These are phyloP conservation scores for Cerceris ruficornis DNA, from an alignment of 2,888 invertebrate genomes.

Conservation along the genomic window DNA sequence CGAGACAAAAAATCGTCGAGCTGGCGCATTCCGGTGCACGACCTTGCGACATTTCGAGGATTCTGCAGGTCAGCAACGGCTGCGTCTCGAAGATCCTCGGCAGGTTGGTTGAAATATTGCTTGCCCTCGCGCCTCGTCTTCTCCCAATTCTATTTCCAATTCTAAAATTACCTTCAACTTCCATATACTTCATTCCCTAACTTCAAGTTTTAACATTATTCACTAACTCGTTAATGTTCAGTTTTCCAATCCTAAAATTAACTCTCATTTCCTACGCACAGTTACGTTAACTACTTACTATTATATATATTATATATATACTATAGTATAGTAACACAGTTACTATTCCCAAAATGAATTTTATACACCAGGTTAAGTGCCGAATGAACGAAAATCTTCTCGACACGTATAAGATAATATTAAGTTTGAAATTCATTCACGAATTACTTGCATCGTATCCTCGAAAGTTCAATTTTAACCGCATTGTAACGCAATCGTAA, in stretches of 20 bases:
- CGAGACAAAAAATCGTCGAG: constrained; percentile 99
- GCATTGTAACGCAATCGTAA: not conserved
- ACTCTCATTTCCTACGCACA: too few species aligned
- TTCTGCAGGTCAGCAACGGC: constrained; percentile 99
- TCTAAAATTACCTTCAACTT: not conserved
- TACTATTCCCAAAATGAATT: too few species aligned
- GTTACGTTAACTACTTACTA: too few species aligned
- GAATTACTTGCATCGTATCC: too few species aligned
- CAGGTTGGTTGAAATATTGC: constrained; percentile 87
- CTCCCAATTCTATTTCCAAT: not conserved
- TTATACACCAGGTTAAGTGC: too few species aligned
- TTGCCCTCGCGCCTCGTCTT: constrained; percentile 21
- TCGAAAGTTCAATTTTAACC: not conserved
- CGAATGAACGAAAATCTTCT: too few species aligned
- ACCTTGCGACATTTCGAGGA: constrained; percentile 99
- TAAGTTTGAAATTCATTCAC: too few species aligned
- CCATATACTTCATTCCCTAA: not conserved
- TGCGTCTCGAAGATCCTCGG: constrained; percentile 99
- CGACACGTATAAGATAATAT: too few species aligned
- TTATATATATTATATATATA: too few species aligned
- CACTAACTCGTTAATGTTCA: too few species aligned
- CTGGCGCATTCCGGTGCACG: constrained; percentile 98
- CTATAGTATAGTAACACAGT: too few species aligned
- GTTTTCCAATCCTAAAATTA: too few species aligned
- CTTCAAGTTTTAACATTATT: not conserved